phyloP scores from a whole-genome alignment of 2,797 vertebrate species.

The Hydrolagus colliei region DNA sequence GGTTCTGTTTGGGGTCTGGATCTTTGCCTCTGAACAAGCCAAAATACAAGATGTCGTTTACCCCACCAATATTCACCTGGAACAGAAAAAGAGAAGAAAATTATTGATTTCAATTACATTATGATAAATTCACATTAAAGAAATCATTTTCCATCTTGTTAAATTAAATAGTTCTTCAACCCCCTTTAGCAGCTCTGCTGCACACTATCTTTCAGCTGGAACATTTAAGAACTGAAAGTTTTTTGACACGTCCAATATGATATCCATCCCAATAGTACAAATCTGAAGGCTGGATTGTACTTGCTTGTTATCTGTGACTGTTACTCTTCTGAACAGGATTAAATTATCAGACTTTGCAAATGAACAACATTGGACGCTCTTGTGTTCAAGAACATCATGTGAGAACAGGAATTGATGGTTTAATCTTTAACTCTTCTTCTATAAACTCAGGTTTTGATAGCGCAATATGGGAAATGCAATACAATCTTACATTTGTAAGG shows the following conservation, averaged over 20 bases:
- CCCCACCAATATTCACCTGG: conserved; percentile 52
- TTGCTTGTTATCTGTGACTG: no score
- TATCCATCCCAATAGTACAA: no score
- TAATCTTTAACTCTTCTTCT: not conserved
- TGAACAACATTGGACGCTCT: no score
- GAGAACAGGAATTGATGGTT: not conserved
- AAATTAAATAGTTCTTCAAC: not conserved
- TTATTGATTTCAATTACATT: no score
- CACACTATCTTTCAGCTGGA: not conserved
- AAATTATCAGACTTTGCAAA: no score
- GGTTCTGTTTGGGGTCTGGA: conserved; percentile 53
- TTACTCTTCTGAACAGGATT: no score
- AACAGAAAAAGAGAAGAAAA: not conserved
- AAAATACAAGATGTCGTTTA: conserved; percentile 59
- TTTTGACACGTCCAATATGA: not conserved
- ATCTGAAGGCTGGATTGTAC: no score
- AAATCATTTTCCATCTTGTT: not conserved
- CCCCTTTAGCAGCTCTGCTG: not conserved
- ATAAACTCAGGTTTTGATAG: not conserved
- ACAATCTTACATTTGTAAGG: no score
- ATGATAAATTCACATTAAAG: not conserved
- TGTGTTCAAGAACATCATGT: no score
- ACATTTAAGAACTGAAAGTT: not conserved
- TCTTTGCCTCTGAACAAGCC: conserved; percentile 57
- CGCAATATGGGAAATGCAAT: no score